Evolutionary conservation across 2,113 vertebrate genomes (phyloP).

Genomic region (Onychorhynchus coronatus): DNA sequence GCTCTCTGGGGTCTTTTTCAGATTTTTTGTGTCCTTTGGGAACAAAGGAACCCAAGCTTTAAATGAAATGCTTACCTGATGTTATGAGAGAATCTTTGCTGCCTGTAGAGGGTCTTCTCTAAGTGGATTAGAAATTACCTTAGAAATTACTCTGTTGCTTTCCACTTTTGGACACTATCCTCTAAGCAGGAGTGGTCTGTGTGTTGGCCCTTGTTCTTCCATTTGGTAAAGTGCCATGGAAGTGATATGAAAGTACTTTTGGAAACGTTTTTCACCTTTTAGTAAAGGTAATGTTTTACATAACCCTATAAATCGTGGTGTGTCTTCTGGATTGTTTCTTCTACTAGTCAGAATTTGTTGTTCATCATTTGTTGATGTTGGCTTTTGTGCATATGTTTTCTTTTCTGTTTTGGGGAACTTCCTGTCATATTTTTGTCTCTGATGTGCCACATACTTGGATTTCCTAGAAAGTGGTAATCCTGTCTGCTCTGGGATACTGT

Average conservation of each 20-base stretch:
- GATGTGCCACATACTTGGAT: neutral
- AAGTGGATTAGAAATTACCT: neutral
- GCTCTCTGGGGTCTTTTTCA: neutral
- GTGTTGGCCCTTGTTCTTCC: neutral
- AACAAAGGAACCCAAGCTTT: neutral
- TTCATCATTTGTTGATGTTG: neutral
- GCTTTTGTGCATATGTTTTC: neutral
- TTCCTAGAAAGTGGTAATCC: neutral
- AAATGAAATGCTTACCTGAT: neutral
- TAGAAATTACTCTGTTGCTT: neutral
- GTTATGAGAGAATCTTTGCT: neutral
- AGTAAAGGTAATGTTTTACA: neutral
- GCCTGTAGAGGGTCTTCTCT: neutral
- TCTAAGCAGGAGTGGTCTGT: neutral
- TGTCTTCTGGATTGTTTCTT: neutral
- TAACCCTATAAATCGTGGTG: neutral
- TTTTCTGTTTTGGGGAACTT: neutral
- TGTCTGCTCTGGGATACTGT: neutral
- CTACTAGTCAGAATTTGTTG: neutral
- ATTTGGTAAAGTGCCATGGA: neutral
- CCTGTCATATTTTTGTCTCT: neutral
- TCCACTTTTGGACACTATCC: neutral
- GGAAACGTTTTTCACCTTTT: neutral
- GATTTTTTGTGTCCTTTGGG: neutral
- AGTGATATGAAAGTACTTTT: neutral